Evolutionary conservation across 64 coral and sea anemone species (phyloP).

Genomic region (Montipora efflorescens): DNA sequence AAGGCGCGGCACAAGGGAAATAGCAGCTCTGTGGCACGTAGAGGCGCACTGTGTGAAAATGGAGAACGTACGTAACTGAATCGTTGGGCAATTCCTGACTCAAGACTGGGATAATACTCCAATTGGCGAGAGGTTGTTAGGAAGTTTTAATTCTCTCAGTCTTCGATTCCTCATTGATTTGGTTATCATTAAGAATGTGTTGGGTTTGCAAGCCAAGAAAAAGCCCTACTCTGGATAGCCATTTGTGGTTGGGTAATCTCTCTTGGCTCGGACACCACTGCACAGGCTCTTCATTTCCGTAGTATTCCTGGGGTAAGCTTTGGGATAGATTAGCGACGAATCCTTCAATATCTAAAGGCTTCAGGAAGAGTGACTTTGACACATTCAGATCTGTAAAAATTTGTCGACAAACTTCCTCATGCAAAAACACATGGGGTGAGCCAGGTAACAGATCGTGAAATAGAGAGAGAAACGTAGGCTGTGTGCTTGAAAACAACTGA

Average conservation of each 20-base stretch:
- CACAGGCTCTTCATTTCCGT: background rate
- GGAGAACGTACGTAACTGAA: background rate
- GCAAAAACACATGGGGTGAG: conserved; percentile 32
- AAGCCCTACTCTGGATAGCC: conserved; percentile 28
- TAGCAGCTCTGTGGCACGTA: background rate
- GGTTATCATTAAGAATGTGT: background rate
- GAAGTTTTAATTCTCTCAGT: background rate
- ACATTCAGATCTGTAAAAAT: background rate
- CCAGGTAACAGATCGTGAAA: conserved; percentile 23
- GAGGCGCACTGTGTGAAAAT: no score
- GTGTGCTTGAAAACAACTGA: background rate
- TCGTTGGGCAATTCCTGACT: background rate
- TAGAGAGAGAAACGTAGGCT: conserved; percentile 18
- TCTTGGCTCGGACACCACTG: conserved; percentile 16
- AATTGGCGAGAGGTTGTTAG: conserved; percentile 7
- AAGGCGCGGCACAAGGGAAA: background rate
- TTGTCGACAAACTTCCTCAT: background rate
- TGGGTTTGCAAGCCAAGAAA: conserved; percentile 7
- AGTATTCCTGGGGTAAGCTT: background rate
- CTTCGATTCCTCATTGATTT: background rate
- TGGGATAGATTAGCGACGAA: conserved; percentile 29
- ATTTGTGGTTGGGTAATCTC: conserved; percentile 3
- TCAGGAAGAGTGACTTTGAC: background rate
- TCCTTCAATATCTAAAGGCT: background rate
- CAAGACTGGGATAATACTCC: conserved; percentile 54